Evolutionary conservation across 2,797 vertebrate genomes (phyloP).

Genomic region (Cryptoprocta ferox): DNA sequence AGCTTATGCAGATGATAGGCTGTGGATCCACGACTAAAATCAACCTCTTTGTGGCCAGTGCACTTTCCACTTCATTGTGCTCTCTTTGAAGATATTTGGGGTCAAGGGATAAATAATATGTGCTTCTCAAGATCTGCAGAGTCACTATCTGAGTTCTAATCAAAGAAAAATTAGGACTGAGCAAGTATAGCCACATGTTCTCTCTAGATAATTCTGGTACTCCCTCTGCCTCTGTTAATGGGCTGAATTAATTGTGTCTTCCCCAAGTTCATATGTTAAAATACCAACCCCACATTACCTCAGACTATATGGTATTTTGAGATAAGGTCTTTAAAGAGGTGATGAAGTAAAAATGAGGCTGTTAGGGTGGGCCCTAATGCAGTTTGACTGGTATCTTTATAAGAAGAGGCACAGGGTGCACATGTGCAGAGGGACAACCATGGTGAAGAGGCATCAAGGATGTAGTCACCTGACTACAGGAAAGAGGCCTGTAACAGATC

Average conservation of each 20-base stretch:
- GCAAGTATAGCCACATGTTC: neutral
- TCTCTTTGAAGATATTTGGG: neutral
- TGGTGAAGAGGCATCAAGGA: neutral
- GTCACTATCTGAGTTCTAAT: neutral
- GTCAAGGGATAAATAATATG: neutral
- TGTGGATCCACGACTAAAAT: neutral
- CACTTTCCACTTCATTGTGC: neutral
- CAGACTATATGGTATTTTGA: neutral
- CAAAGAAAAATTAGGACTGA: neutral
- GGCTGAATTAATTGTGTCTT: neutral
- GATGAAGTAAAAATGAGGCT: neutral
- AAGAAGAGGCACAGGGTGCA: neutral
- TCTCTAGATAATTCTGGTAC: neutral
- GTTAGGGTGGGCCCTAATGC: neutral
- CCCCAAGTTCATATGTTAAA: neutral
- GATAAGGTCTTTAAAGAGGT: neutral
- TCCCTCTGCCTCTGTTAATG: neutral
- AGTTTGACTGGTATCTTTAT: neutral
- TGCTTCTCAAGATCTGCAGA: neutral
- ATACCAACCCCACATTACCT: neutral
- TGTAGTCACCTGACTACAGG: too few relatives aligned
- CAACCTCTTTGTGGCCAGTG: neutral
- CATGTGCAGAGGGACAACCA: fast-evolving
- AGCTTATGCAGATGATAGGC: neutral
- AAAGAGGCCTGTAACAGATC: neutral